Evolutionary conservation across 2,113 vertebrate genomes (phyloP).

Genomic region (Hiodon alosoides): DNA sequence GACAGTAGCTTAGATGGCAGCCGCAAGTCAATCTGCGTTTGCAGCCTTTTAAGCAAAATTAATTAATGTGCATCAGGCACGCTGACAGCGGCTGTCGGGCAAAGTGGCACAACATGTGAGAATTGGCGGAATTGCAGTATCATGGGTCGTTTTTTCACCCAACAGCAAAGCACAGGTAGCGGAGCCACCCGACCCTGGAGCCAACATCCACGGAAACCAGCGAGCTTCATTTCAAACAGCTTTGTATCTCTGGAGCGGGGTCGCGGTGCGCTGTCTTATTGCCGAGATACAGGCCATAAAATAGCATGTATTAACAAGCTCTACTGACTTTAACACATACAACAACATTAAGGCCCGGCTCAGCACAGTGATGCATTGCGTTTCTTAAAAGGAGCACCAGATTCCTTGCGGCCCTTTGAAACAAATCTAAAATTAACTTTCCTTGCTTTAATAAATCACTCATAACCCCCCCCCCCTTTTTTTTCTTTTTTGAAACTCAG

Average conservation of each 20-base stretch:
- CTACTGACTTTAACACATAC: slow-evolving; percentile 63
- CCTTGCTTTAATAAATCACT: slow-evolving; percentile 68
- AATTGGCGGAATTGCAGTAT: slow-evolving; percentile 33
- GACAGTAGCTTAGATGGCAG: background rate
- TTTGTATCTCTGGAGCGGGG: slow-evolving; percentile 52
- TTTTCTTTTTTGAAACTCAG: slow-evolving; percentile 17
- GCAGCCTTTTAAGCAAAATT: background rate
- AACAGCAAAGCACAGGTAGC: background rate
- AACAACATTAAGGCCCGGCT: slow-evolving; percentile 51
- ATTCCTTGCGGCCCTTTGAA: slow-evolving; percentile 45
- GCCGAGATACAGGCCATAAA: slow-evolving; percentile 53
- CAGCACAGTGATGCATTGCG: slow-evolving; percentile 47
- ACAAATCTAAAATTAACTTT: slow-evolving; percentile 61
- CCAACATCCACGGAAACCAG: slow-evolving; percentile 49
- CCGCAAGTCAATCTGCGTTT: background rate
- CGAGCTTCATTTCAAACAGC: slow-evolving; percentile 53
- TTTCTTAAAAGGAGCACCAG: slow-evolving; percentile 48
- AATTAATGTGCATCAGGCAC: slow-evolving; percentile 9
- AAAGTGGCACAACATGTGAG: slow-evolving; percentile 36
- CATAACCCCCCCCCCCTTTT: slow-evolving; percentile 4
- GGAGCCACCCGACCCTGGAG: slow-evolving; percentile 4
- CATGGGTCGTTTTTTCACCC: slow-evolving; percentile 30
- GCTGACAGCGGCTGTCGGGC: slow-evolving; percentile 15
- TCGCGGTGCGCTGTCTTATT: slow-evolving; percentile 47
- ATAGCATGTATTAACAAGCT: slow-evolving; percentile 53